phyloP scores from a whole-genome alignment of 2,888 invertebrate species.

The Xanthia icteritia region DNA sequence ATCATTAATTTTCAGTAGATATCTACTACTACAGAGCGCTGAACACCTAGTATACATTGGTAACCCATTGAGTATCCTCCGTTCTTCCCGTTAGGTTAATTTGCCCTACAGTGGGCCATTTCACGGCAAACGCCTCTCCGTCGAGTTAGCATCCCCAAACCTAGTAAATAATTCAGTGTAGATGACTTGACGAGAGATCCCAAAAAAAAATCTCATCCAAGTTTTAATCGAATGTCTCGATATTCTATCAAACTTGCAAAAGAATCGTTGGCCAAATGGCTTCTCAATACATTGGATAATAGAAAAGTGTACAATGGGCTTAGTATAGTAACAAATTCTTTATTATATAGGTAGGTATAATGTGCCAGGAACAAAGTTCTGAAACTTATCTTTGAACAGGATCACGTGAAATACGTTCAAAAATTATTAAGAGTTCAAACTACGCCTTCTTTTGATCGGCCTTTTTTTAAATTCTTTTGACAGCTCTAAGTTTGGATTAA shows the following conservation, averaged over 20 bases:
- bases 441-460: background rate
- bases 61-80: background rate
- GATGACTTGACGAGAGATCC: background rate
- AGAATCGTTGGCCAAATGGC: slow-evolving; percentile 48
- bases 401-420: slow-evolving; percentile 29
- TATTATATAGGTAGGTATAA: slow-evolving; percentile 13
- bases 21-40: background rate
- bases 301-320: slow-evolving; percentile 45
- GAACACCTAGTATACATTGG: background rate
- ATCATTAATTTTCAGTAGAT: background rate
- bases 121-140: background rate
- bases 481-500: slow-evolving; percentile 15
- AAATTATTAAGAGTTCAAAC: slow-evolving; percentile 11
- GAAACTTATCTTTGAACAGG: slow-evolving; percentile 25
- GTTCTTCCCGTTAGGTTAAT: background rate
- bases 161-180: background rate
- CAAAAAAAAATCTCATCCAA: background rate
- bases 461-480: slow-evolving; percentile 14
- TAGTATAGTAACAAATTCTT: slow-evolving; percentile 32
- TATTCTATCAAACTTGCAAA: slow-evolving; percentile 39
- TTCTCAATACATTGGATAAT: slow-evolving; percentile 51
- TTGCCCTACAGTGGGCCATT: background rate
- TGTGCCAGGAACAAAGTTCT: slow-evolving; percentile 20
- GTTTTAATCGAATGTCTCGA: slow-evolving; percentile 22
- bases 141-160: background rate